Conservation (phyloP, 1,140 invertebrate genomes). For the Caenorhabditis tropicalis region DNA sequence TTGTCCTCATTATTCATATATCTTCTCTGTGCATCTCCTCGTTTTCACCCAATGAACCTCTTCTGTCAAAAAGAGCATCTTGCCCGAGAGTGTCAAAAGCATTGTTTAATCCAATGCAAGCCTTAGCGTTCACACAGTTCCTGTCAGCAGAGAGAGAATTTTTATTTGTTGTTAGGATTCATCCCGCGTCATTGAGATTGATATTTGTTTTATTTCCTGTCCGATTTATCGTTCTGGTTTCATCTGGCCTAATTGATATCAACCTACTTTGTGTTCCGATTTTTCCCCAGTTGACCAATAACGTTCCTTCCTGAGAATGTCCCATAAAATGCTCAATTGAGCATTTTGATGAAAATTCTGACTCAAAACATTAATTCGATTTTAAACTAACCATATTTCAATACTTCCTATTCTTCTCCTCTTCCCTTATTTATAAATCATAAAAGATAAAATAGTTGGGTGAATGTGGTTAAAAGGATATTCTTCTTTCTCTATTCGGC, state of each 20-base stretch:
- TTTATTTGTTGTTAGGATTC: constrained; percentile 20
- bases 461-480: background rate
- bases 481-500: background rate
- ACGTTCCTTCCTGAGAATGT: too few species aligned
- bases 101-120: background rate
- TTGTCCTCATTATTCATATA: constrained; percentile 41
- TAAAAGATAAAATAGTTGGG: background rate
- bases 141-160: background rate
- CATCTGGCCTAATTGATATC: background rate
- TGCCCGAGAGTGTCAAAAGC: background rate
- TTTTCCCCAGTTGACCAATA: too few species aligned
- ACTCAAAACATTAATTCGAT: too few species aligned
- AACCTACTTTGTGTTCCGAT: background rate
- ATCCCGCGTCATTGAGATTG: background rate
- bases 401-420: too few species aligned
- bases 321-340: too few species aligned
- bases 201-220: constrained; percentile 26
- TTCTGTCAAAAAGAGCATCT: background rate
- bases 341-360: too few species aligned
- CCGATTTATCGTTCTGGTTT: background rate
- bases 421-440: too few species aligned
- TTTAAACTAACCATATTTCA: too few species aligned
- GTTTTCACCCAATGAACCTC: background rate
- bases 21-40: background rate
- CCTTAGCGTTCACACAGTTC: constrained; percentile 16